Conservation (phyloP, 1,140 invertebrate species). For the Grapholita molesta region DNA sequence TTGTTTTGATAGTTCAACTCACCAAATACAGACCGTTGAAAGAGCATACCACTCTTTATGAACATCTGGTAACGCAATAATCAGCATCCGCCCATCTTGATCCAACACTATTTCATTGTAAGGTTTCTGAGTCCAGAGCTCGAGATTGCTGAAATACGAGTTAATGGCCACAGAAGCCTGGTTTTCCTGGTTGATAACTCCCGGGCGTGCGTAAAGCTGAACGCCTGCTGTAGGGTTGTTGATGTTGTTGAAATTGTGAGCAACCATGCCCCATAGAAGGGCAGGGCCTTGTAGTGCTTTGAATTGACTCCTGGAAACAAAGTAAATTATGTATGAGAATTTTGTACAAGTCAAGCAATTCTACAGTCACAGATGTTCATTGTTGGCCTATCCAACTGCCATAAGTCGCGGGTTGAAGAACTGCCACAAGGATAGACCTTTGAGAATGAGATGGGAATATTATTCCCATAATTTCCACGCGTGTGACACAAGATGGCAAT, state of each 20-base stretch:
- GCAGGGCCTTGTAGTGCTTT: slow-evolving; percentile 36
- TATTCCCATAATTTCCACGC: too few relatives aligned
- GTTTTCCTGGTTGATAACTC: slow-evolving; percentile 37
- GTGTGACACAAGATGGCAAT: too few relatives aligned
- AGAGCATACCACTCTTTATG: slow-evolving; percentile 51
- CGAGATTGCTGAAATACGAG: slow-evolving; percentile 40
- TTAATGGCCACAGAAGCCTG: slow-evolving; percentile 50
- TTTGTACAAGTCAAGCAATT: too few relatives aligned
- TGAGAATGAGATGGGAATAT: too few relatives aligned
- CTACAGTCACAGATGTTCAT: too few relatives aligned
- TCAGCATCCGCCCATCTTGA: slow-evolving; percentile 46
- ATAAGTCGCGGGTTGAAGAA: too few relatives aligned
- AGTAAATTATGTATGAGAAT: slow-evolving; percentile 9
- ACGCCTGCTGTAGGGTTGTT: slow-evolving; percentile 44
- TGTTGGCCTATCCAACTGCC: too few relatives aligned
- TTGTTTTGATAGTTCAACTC: too few relatives aligned
- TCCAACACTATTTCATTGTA: slow-evolving; percentile 44
- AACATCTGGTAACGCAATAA: slow-evolving; percentile 59
- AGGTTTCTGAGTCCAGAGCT: slow-evolving; percentile 47
- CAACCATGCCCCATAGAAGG: slow-evolving; percentile 61
- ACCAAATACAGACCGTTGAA: slow-evolving; percentile 63
- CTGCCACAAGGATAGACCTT: too few relatives aligned
- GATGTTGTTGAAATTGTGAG: slow-evolving; percentile 50
- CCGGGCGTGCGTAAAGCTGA: slow-evolving; percentile 37
- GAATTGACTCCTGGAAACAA: slow-evolving; percentile 47